Evolutionary conservation across 2,113 vertebrate species (phyloP).

Genomic region (Cyprinodon brontotheroides): DNA sequence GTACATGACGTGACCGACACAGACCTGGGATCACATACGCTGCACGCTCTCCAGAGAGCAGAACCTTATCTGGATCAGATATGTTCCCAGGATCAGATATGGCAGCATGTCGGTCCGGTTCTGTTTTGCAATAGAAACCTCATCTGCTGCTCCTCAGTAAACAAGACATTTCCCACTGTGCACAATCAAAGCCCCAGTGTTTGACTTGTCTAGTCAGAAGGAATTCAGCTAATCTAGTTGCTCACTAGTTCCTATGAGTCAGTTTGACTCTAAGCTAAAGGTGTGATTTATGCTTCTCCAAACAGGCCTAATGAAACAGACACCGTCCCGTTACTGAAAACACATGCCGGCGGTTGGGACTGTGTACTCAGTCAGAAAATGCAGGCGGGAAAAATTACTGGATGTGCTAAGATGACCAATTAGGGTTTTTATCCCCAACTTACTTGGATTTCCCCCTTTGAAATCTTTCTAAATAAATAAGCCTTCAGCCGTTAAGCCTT

Average conservation of each 20-base stretch:
- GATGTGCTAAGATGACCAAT: constrained; percentile 3
- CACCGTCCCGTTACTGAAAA: background rate
- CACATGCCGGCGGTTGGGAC: constrained; percentile 14
- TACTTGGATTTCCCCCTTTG: constrained; percentile 6
- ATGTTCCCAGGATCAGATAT: constrained; percentile 35
- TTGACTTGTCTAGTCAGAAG: background rate
- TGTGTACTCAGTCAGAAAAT: constrained; percentile 14
- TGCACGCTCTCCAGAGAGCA: background rate
- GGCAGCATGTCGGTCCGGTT: constrained; percentile 16
- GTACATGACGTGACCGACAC: background rate
- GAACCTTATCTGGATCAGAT: constrained; percentile 19
- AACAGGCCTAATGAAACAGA: background rate
- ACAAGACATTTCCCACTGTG: background rate
- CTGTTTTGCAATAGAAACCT: background rate
- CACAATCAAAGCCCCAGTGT: background rate
- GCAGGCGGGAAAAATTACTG: background rate
- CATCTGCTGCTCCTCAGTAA: background rate
- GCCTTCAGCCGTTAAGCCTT: background rate
- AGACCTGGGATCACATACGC: background rate
- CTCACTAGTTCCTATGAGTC: background rate
- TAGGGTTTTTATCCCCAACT: constrained; percentile 3
- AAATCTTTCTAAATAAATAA: background rate
- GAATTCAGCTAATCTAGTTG: background rate
- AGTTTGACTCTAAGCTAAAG: background rate
- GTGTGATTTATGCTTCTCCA: background rate